Evolutionary conservation across 2,797 vertebrate genomes (phyloP).

Genomic region (Cetoscarus ocellatus): DNA sequence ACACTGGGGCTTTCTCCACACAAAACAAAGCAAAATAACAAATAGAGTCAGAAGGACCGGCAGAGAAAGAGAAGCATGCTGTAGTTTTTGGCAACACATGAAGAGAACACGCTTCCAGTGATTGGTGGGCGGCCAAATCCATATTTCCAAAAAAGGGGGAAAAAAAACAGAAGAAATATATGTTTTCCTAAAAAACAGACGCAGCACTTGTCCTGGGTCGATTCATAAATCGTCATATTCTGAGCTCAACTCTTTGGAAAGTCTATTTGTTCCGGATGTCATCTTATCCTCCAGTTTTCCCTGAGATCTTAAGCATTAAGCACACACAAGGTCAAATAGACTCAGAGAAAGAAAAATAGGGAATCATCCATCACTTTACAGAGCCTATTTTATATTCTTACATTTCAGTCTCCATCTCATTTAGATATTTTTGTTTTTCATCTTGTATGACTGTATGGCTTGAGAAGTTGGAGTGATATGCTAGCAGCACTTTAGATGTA

Average conservation of each 20-base stretch:
- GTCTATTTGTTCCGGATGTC: constrained; percentile 75
- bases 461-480: too few species aligned
- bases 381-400: neutral
- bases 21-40: constrained; percentile 78
- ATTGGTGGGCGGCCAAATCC: constrained; percentile 74
- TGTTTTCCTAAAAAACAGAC: constrained; percentile 74
- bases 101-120: constrained; percentile 69
- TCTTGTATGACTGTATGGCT: too few species aligned
- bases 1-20: constrained; percentile 71
- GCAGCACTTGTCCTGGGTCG: constrained; percentile 64
- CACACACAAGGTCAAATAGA: constrained; percentile 46
- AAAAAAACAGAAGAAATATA: constrained; percentile 66
- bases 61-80: constrained; percentile 68
- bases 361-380: neutral
- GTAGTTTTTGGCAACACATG: constrained; percentile 77
- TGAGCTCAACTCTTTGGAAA: constrained; percentile 71
- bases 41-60: constrained; percentile 67
- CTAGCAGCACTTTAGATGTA: too few species aligned
- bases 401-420: neutral
- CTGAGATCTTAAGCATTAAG: constrained; percentile 58
- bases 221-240: constrained; percentile 79
- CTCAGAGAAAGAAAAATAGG: constrained; percentile 22
- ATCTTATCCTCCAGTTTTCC: constrained; percentile 65
- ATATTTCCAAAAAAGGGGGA: constrained; percentile 70
- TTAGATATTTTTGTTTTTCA: neutral